Base-by-base conservation (phyloP, 2,797 vertebrate genomes). In the Bryconaethiops microstoma region DNA sequence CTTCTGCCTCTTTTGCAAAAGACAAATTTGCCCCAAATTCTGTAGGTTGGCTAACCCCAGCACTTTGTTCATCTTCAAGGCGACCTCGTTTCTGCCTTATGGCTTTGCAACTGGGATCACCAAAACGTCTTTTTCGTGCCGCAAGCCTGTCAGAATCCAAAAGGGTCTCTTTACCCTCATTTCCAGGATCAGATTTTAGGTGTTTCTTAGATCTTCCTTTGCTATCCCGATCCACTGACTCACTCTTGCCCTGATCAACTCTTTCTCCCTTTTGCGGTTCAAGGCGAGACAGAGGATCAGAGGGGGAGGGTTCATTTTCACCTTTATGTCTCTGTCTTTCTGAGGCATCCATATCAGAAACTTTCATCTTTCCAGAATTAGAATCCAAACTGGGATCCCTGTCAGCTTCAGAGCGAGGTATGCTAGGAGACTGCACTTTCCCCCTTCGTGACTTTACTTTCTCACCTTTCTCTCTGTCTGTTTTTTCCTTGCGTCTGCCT, bases 81-180 rank as follows among this genome's bases (percentile, higher is more conserved):
- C 92, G 96, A 75, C 90, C 94, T 87, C 95, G 95, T 88, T 98
- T 99, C 6, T 90, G 91, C 83, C 94, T 93, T 67, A 97, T 94
- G 7, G 94, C 87, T 88, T 96, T 98, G 10, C 95, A 93, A 88
- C 87, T 92, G 0, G 95, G 93, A 86, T 99, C 98, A 0, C 95
- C 98, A 88, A 99, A 99, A 23, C 98, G 96, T 7, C 96, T 95
- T 88, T 98, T 99, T 83, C 98, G 96, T 12, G 97, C 97, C 86
- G 96, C 97, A 82, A 98, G 88, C 60, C 96, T 97, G 82, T 98
- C 98, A 16, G 97, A 92, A 77, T 99, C 97, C 0, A 92, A 87
- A 0, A 90, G 86, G n/a, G 92, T 50, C 0, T 94, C 97, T 67
- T 94, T 90, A 4, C 92, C 94, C 42, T 99, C 98, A 0, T 88